Evolutionary conservation across 2,888 invertebrate genomes (phyloP), one percentile per base, ranked within the genome.

Genomic region (Lycocerus yunnanus): DNA sequence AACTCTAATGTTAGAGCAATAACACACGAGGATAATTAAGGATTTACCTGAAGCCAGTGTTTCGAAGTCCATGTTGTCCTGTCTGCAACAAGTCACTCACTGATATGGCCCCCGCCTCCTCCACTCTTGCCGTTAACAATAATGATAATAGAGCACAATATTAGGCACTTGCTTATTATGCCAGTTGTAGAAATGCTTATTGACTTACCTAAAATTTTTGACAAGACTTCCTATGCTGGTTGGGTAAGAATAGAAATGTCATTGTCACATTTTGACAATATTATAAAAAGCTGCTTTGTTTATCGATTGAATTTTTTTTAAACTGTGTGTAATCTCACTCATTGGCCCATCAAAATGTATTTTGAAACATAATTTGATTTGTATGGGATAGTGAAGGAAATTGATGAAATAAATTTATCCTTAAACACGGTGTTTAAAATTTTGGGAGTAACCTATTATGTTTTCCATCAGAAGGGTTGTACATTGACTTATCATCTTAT

Each of bases 1-100:
- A 65, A 68, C 67, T 69, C 63, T 66, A 69, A 69, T 72, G 72
- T 69, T 69, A 69, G 61, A 69, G 66, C 69, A 72, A 69, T 72
- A 68, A 58, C 71, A 69, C 75, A 72, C 66, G 72, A 69, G 66
- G 72, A 79, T 73, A 76, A 78, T 77, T 76, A 78, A 77, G 76
- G 77, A 82, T 81, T 86, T 84, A 86, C 86, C 86, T 86, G 85
- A 83, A 82, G 85, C 86, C 83, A 87, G 81, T 77, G 85, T 86
- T 83, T 86, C 86, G 82, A 85, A 86, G 78, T 83, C 81, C 80
- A 83, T 82, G 81, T 79, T 82, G 79, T 79, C 79, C 78, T 80
- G 76, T 76, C 80, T 77, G 81, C 80, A 77, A 80, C 80, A 77
- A 80, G 76, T 76, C 82, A 82, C 82, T 82, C 79, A 82, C 82